phyloP scores from a whole-genome alignment of 2,888 invertebrate species.

The Hololepta plana region DNA sequence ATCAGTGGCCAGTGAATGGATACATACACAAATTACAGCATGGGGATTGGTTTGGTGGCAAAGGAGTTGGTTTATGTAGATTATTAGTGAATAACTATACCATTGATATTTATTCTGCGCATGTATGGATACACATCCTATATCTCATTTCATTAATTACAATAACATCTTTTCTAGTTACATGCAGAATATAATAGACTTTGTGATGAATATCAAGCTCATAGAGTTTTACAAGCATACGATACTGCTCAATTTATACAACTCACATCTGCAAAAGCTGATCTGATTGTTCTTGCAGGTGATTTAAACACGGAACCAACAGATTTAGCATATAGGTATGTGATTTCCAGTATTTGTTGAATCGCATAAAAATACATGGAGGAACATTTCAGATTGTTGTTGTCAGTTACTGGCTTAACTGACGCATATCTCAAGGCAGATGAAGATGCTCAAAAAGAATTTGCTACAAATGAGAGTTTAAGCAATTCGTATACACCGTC shows the following conservation, averaged over 20 bases:
- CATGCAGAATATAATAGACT: constrained; percentile 84
- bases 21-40: constrained; percentile 90
- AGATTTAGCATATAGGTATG: constrained; percentile 56
- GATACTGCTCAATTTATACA: constrained; percentile 89
- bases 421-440: constrained; percentile 28
- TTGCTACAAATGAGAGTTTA: constrained; percentile 61
- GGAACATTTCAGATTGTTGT: constrained; percentile 3
- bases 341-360: too few species aligned
- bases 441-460: constrained; percentile 17
- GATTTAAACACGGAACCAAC: constrained; percentile 87
- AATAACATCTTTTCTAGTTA: constrained; percentile 39
- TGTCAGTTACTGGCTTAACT: constrained; percentile 29
- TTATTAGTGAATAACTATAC: constrained; percentile 46
- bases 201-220: constrained; percentile 79
- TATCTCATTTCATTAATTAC: constrained; percentile 5
- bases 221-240: constrained; percentile 83
- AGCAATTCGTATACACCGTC: constrained; percentile 67
- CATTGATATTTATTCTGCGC: constrained; percentile 81
- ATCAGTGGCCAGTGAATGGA: constrained; percentile 93
- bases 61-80: constrained; percentile 75
- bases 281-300: constrained; percentile 76
- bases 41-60: constrained; percentile 98
- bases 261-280: constrained; percentile 58
- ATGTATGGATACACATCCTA: too few species aligned
- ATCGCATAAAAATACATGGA: constrained; percentile 1